Base-by-base conservation (phyloP, 2,888 invertebrate species). In the Archips crataeganus region DNA sequence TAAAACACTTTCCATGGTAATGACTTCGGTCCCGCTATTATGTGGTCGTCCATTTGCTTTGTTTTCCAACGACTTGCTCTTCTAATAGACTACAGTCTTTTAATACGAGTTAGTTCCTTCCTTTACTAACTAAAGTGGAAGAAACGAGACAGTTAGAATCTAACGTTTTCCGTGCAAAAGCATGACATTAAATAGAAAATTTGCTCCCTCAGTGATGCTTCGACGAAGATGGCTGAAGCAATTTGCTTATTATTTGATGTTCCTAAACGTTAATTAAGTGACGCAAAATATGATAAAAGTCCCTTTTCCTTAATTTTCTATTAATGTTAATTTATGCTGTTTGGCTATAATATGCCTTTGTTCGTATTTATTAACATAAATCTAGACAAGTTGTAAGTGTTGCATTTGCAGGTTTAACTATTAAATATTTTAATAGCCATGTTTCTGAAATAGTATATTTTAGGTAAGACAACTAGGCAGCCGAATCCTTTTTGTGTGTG, bases 201-300 rank as follows among this genome's bases (percentile, higher is more conserved):
- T 86, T 84, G 79, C 77, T 84, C 82, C 76, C 75, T 71, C 65
- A 77, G 77, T 80, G 82, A 76, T 78, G 79, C 78, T 78, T 54
- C 72, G 72, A 70, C 74, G 73, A 74, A 74, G 71, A 75, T 60
- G 68, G 76, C 67, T 69, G 77, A 77, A 81, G 81, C 77, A 78
- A 75, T 75, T 71, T 74, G 71, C 65, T 61, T 71, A 71, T 73
- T 75, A 76, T 77, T 78, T 78, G 75, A 77, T 75, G 69, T 75
- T 69, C 64, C 65, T 74, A 66, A 74, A 77, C 81, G 81, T 84
- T 86, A 84, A 85, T 86, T 85, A 86, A 84, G 80, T 81, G 79
- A 78, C 70, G 77, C 77, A 76, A 76, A 76, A 79, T 79, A 79
- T 79, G 69, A 75, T 76, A 23, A 75, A 75, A 75, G 76, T 77